Conservation (phyloP, 2,797 vertebrate genomes). For the Semotilus atromaculatus region DNA sequence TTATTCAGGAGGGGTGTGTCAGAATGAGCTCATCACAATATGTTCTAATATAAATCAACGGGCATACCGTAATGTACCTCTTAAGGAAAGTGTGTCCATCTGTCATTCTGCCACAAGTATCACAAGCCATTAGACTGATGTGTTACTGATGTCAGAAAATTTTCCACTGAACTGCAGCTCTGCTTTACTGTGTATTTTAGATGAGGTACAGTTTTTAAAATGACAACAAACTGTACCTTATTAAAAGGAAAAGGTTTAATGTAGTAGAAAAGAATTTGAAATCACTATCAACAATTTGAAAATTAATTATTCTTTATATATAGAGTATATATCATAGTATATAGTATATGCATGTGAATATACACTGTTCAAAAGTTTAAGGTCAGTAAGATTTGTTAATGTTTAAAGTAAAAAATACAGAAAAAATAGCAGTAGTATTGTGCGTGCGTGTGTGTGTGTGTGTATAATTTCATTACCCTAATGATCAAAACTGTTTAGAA, state of each 20-base stretch:
- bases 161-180: neutral
- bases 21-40: slow-evolving; percentile 33
- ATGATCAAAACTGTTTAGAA: neutral
- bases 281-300: no score
- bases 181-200: neutral
- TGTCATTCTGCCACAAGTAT: slow-evolving; percentile 5
- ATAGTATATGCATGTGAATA: no score
- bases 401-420: neutral
- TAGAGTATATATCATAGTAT: no score
- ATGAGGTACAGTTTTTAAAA: neutral
- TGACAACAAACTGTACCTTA: neutral
- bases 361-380: neutral
- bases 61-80: neutral
- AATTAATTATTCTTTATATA: no score
- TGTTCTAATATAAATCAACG: slow-evolving; percentile 5
- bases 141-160: slow-evolving; percentile 4
- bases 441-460: no score
- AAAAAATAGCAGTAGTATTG: neutral
- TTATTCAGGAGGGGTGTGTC: slow-evolving; percentile 31
- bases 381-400: no score
- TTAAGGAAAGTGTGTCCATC: slow-evolving; percentile 22
- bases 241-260: neutral
- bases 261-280: no score
- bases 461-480: no score
- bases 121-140: neutral